Conservation (phyloP, 2,113 vertebrate genomes). For the Xyliphius kryptos region DNA sequence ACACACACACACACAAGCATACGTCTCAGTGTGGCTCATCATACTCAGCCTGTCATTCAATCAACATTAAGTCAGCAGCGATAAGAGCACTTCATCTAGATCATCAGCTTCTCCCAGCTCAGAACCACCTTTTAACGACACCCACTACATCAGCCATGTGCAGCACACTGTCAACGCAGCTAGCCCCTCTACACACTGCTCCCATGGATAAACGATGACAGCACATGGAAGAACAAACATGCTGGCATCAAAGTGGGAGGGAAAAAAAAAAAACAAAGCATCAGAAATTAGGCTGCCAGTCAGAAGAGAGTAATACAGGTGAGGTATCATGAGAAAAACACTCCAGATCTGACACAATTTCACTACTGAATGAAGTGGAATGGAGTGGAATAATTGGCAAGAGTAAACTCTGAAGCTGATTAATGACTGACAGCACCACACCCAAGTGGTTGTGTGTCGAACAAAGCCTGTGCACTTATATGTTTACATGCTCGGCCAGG, state of each 20-base stretch:
- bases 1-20: slow-evolving; percentile 25
- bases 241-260: slow-evolving; percentile 8
- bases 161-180: slow-evolving; percentile 25
- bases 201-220: slow-evolving; percentile 5
- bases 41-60: slow-evolving; percentile 45
- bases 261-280: too few species aligned
- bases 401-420: slow-evolving; percentile 10
- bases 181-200: slow-evolving; percentile 24
- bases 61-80: slow-evolving; percentile 32
- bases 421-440: slow-evolving; percentile 15
- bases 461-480: slow-evolving; percentile 8
- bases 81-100: slow-evolving; percentile 39
- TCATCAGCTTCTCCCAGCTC: slow-evolving; percentile 44
- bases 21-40: slow-evolving; percentile 25
- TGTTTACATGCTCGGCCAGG: slow-evolving; percentile 9
- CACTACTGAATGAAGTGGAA: slow-evolving; percentile 13
- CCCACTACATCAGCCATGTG: slow-evolving; percentile 20
- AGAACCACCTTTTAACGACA: slow-evolving; percentile 37
- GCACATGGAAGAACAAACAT: slow-evolving; percentile 4
- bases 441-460: slow-evolving; percentile 3
- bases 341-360: slow-evolving; percentile 1
- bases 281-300: background rate
- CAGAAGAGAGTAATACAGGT: background rate
- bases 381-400: slow-evolving; percentile 20
- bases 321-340: background rate